Base-by-base conservation (phyloP, 2,797 vertebrate genomes). In the Sebastes cheni region DNA sequence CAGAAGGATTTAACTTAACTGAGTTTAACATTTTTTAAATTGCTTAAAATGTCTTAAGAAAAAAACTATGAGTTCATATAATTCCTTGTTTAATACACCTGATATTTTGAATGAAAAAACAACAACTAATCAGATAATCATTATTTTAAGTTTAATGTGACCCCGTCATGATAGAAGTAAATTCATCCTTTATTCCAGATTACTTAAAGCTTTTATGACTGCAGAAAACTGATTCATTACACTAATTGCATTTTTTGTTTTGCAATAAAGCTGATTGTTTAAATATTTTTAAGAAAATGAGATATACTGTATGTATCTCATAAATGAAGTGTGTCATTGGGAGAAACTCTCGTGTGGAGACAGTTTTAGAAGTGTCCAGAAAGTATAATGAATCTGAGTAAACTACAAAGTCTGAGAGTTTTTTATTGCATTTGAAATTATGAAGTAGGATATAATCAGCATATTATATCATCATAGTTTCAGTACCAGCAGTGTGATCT, bases 81-180 rank as follows among this genome's bases (percentile, higher is more conserved):
- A 36, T 36, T 10, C 1, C 34, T 4, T 11, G 0, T 4, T 4
- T 36, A 5, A 36, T 36, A 36, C 34, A 36, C 34, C 1, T 36
- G 11, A 36, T 36, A 36, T n/a, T 54, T 0, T 1, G 0, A n/a
- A 54, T 9, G 0, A n/a, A n/a, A 54, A 22, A 11, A 12, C 2
- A 12, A 55, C 4, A 11, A 11, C 9, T 0, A 0, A 36, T 36
- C 11, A 12, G 34, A 36, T 36, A 2, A 12, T 36, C 11, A 36
- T 36, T 2, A 36, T 36, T 36, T 23, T 55, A 10, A 23, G n/a
- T 0, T 55, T 22, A 55, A 23, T 23, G n/a, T 55, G 52, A 55
- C n/a, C 52, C n/a, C 2, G 52, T 0, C 4, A 23, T 12, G n/a
- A 55, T 2, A 11, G 1, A 23, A 23, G 2, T 23, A 6, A 0